phyloP scores from a whole-genome alignment of 30 jellyfish, hydroid and myxozoan species.

The Chrysaora quinquecirrha region DNA sequence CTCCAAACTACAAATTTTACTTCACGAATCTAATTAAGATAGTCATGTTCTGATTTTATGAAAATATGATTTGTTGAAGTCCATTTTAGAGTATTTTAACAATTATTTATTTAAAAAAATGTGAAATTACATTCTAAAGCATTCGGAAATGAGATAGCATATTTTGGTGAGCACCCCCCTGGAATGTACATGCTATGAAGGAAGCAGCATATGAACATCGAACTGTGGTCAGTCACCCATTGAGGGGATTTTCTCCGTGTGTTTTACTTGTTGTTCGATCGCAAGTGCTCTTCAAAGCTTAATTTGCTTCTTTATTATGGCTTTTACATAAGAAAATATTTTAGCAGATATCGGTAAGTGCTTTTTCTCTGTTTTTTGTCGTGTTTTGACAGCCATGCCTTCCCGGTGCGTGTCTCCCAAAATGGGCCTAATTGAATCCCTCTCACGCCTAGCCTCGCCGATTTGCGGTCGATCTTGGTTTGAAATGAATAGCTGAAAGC shows the following conservation, averaged over 20 bases:
- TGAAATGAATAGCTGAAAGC: no score
- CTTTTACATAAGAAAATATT: neutral
- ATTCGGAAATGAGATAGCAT: no score
- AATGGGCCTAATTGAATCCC: neutral
- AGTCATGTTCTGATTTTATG: no score
- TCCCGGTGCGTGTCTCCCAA: no score
- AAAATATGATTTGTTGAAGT: no score
- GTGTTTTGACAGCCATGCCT: neutral
- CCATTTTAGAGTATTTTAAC: no score
- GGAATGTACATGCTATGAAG: neutral
- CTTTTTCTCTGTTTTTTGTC: neutral
- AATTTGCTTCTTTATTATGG: constrained; percentile 8
- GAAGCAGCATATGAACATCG: constrained; percentile 82
- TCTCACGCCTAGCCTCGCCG: neutral
- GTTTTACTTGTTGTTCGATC: neutral
- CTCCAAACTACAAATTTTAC: no score
- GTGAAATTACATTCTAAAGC: no score
- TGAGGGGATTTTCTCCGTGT: constrained; percentile 28
- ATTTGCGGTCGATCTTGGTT: no score
- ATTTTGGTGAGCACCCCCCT: constrained; percentile 78
- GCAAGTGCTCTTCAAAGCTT: neutral
- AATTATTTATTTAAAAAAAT: no score
- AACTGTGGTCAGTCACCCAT: constrained; percentile 83
- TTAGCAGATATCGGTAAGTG: neutral
- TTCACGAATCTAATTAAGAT: no score